phyloP scores from a whole-genome alignment of 2,797 vertebrate species.

The Pelobates cultripes region DNA sequence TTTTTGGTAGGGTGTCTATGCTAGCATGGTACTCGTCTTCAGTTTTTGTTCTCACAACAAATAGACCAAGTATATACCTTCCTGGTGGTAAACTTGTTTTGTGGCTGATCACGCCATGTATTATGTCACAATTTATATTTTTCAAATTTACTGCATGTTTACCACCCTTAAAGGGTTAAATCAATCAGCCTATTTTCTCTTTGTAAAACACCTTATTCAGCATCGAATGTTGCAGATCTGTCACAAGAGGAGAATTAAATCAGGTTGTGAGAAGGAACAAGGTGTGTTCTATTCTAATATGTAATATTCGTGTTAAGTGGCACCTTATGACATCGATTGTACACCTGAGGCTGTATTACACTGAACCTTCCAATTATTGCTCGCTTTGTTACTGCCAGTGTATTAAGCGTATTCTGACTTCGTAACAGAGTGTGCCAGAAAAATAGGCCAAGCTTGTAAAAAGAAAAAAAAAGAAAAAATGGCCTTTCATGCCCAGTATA shows the following conservation, averaged over 20 bases:
- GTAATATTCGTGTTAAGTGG: constrained; percentile 11
- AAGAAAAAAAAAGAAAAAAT: constrained; percentile 1
- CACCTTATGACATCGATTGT: constrained; percentile 12
- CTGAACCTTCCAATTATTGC: not conserved
- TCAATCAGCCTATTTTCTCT: not conserved
- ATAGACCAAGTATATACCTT: too few species aligned
- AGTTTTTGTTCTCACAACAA: too few species aligned
- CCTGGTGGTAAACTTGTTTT: too few species aligned
- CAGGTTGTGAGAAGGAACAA: not conserved
- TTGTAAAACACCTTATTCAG: constrained; percentile 16
- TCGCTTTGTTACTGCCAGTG: not conserved
- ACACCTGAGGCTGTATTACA: constrained; percentile 25
- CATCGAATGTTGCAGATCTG: not conserved
- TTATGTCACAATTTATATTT: too few species aligned
- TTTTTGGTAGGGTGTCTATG: too few species aligned
- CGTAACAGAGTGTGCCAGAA: not conserved
- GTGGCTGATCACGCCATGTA: too few species aligned
- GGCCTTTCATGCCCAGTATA: not conserved
- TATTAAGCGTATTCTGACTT: constrained; percentile 15
- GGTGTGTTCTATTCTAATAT: constrained; percentile 31
- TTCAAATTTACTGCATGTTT: too few species aligned
- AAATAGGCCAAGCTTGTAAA: constrained; percentile 43
- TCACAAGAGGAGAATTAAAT: constrained; percentile 9
- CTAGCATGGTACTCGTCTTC: too few species aligned
- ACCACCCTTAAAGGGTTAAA: not conserved